These are phyloP conservation scores for Mallateleia sp. DNA, from an alignment of 2,888 invertebrate species.

Conservation along the genomic window DNA sequence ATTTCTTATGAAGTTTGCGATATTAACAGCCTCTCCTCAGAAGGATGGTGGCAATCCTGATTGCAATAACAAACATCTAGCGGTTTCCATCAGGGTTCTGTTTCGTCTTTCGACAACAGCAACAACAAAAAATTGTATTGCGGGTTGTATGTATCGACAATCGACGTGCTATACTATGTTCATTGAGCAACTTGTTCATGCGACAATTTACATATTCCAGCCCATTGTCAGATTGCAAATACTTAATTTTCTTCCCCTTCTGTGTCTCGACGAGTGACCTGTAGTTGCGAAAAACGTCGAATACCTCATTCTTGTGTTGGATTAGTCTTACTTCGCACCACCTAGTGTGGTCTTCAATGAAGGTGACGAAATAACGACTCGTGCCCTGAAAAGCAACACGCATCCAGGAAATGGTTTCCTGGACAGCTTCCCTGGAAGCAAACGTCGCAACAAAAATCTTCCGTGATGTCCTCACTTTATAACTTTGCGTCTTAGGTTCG, in stretches of 20 bases:
- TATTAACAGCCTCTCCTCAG: conserved; percentile 83
- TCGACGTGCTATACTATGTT: conserved; percentile 76
- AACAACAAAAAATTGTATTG: no score
- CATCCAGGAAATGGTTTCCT: no score
- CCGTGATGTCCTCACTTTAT: no score
- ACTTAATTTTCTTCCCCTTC: conserved; percentile 74
- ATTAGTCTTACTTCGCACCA: conserved; percentile 65
- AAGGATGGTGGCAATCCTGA: conserved; percentile 75
- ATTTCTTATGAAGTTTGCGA: conserved; percentile 82
- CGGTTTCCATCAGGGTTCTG: conserved; percentile 61
- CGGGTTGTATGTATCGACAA: conserved; percentile 59
- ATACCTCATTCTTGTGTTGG: conserved; percentile 73
- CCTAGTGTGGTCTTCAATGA: conserved; percentile 74
- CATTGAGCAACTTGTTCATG: conserved; percentile 78
- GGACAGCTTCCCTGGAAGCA: no score
- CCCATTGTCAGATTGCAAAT: conserved; percentile 78
- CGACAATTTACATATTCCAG: conserved; percentile 74
- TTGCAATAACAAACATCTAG: conserved; percentile 76
- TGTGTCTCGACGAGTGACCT: conserved; percentile 68
- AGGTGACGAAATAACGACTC: conserved; percentile 78
- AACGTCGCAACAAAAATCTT: no score
- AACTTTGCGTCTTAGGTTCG: no score
- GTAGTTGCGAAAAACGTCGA: conserved; percentile 72
- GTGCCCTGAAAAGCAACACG: no score
- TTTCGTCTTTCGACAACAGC: conserved; percentile 83